Evolutionary conservation across 2,888 invertebrate species (phyloP).

Genomic region (Drosophila suboccidentalis): DNA sequence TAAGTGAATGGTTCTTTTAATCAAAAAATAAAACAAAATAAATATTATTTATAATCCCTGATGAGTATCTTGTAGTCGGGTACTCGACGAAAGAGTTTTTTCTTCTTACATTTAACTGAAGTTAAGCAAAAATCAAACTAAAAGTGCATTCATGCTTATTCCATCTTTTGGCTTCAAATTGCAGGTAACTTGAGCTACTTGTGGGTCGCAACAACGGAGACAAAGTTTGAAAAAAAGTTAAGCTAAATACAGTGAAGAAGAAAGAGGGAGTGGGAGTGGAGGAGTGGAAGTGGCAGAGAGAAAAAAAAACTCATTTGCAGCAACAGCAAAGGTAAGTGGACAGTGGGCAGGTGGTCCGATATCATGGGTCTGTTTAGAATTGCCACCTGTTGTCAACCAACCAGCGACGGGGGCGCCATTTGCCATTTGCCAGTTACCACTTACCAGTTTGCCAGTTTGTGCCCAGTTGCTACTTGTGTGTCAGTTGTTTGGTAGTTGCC

Average conservation of each 20-base stretch:
- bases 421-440: slow-evolving; percentile 22
- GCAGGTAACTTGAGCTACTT: slow-evolving; percentile 49
- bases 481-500: slow-evolving; percentile 8
- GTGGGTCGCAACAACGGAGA: slow-evolving; percentile 8
- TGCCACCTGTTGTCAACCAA: slow-evolving; percentile 70
- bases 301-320: slow-evolving; percentile 37
- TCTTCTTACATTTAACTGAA: neutral
- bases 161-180: slow-evolving; percentile 30
- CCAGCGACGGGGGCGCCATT: slow-evolving; percentile 35
- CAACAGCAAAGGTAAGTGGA: slow-evolving; percentile 48
- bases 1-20: no score
- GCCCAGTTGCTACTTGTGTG: slow-evolving; percentile 15
- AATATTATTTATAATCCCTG: no score
- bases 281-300: neutral
- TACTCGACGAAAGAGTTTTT: neutral
- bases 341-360: slow-evolving; percentile 54
- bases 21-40: no score
- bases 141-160: slow-evolving; percentile 23
- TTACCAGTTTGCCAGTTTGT: slow-evolving; percentile 13
- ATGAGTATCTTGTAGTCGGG: neutral
- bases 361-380: slow-evolving; percentile 37
- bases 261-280: neutral
- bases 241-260: neutral
- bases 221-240: neutral
- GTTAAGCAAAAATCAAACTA: slow-evolving; percentile 2